Conservation (phyloP, 92 coral and sea anemone genomes). For the Siderastrea siderea region DNA sequence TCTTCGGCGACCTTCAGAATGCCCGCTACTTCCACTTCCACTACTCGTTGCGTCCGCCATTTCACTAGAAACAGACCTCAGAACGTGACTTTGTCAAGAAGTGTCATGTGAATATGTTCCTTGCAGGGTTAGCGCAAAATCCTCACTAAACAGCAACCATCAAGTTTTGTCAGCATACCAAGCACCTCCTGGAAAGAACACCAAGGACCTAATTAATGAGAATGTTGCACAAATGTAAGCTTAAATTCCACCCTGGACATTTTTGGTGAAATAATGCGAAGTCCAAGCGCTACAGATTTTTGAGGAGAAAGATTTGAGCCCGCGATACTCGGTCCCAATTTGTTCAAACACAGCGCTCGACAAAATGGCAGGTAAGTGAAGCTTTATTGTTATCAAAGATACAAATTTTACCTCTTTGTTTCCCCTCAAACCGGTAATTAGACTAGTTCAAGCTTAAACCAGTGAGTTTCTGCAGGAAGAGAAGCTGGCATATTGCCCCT, state of each 20-base stretch:
- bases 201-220: background rate
- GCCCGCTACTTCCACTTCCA: constrained; percentile 40
- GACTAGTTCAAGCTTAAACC: background rate
- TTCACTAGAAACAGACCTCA: background rate
- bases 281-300: background rate
- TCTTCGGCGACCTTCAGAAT: constrained; percentile 19
- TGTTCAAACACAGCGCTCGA: background rate
- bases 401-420: background rate
- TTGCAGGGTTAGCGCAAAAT: background rate
- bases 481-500: constrained; percentile 16
- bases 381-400: background rate
- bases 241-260: background rate
- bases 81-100: constrained; percentile 36
- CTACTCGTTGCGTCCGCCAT: constrained; percentile 47
- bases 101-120: background rate
- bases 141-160: constrained; percentile 23
- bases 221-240: background rate
- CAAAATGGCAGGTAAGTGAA: constrained; percentile 21
- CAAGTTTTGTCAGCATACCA: constrained; percentile 28
- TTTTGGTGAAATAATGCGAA: background rate
- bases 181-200: constrained; percentile 14
- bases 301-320: constrained; percentile 11
- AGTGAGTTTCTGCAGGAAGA: background rate
- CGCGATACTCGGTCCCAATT: constrained; percentile 5
- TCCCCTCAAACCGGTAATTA: background rate